Evolutionary conservation across 2,113 vertebrate genomes (phyloP).

Genomic region (Mastomys coucha): DNA sequence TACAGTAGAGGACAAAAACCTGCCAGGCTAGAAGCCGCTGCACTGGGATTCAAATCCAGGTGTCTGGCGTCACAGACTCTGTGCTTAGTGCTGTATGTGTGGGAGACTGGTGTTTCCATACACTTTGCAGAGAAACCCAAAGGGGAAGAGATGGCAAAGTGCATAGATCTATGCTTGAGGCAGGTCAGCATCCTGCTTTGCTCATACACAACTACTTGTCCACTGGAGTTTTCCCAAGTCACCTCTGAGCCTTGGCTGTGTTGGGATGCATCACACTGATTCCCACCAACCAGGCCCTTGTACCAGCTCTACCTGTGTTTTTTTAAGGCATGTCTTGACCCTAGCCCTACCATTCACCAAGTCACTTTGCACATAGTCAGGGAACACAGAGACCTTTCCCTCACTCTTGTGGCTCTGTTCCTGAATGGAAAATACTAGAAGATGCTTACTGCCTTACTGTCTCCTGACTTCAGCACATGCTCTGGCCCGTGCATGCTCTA

Average conservation of each 20-base stretch:
- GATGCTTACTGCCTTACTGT: background rate
- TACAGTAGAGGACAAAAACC: background rate
- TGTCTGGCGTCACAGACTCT: background rate
- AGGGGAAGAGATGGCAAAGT: background rate
- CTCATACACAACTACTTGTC: background rate
- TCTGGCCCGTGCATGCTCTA: background rate
- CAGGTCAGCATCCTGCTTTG: background rate
- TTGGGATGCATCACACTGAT: background rate
- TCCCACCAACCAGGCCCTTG: background rate
- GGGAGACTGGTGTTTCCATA: background rate
- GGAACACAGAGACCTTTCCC: background rate
- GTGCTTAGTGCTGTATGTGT: background rate
- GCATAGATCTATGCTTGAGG: background rate
- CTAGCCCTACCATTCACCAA: background rate
- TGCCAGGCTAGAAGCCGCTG: background rate
- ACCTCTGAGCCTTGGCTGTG: background rate
- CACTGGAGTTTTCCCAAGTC: background rate
- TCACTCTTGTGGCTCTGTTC: background rate
- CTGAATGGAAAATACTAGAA: background rate
- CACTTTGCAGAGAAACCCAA: background rate
- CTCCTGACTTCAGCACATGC: background rate
- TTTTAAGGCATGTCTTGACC: background rate
- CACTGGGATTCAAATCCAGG: background rate
- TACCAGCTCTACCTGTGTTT: background rate
- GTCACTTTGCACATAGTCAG: background rate